Conservation (phyloP, 2,113 vertebrate species). For the Edolisoma coerulescens region DNA sequence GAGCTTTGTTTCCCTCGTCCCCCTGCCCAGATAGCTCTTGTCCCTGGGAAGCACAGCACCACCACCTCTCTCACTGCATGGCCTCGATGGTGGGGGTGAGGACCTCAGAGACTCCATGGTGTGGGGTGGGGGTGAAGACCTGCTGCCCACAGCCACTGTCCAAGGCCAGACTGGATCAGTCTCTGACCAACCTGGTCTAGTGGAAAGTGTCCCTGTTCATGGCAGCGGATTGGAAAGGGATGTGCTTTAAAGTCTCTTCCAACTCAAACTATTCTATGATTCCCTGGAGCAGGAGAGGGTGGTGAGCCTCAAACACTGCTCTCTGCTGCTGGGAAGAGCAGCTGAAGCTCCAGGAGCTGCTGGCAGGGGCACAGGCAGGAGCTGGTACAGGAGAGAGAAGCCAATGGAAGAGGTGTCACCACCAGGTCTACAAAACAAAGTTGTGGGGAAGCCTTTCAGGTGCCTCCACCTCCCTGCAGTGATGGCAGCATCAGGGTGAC, state of each 20-base stretch:
- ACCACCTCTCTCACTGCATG: not conserved
- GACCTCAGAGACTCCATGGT: not conserved
- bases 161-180: not conserved
- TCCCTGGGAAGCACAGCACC: not conserved
- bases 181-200: not conserved
- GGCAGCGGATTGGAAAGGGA: not conserved
- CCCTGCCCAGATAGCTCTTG: not conserved
- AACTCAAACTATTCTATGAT: too few relatives aligned
- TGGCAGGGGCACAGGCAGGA: not conserved
- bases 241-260: too few relatives aligned
- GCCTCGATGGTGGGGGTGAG: not conserved
- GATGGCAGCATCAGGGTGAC: not conserved
- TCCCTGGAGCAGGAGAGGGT: not conserved
- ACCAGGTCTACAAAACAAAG: not conserved
- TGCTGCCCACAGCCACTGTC: not conserved
- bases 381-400: not conserved
- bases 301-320: not conserved
- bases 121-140: not conserved
- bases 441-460: not conserved
- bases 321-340: not conserved
- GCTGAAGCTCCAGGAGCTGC: accelerated
- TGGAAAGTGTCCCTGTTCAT: not conserved
- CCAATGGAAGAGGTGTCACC: not conserved
- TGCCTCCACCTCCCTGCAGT: not conserved
- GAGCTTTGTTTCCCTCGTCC: accelerated